Percentiles rank a stretch among this genome's conserved stretches.
Conservation (phyloP, 2,797 vertebrate species). For the Prionace glauca region DNA sequence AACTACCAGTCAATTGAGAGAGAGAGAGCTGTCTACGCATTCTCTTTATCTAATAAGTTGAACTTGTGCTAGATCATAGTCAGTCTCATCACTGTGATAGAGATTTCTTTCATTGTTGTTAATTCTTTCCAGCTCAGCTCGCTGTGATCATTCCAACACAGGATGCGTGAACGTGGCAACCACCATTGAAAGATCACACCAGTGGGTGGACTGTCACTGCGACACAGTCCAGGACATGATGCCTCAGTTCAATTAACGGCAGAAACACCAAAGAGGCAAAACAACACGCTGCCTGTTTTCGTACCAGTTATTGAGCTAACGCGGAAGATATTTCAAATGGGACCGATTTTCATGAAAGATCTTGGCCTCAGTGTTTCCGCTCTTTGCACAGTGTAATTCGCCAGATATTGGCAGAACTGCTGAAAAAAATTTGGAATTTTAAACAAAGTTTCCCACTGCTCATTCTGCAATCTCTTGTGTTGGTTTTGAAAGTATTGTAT, state of each 20-base stretch:
- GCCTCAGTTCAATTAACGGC: neutral
- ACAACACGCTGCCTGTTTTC: neutral
- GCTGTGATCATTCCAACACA: neutral
- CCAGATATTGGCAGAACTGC: neutral
- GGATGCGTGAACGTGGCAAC: neutral
- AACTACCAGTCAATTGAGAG: slow-evolving; percentile 22
- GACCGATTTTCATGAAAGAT: neutral
- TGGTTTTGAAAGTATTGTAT: neutral
- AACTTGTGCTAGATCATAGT: neutral
- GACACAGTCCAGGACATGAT: neutral
- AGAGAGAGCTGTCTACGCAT: neutral
- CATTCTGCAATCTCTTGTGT: neutral
- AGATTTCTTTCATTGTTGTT: slow-evolving; percentile 26
- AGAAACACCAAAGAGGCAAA: neutral
- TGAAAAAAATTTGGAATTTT: neutral
- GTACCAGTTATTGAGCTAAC: neutral
- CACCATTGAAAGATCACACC: neutral
- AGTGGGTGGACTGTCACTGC: neutral
- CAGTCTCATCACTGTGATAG: neutral
- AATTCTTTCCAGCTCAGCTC: neutral
- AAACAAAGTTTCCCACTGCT: neutral
- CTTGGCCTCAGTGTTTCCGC: neutral
- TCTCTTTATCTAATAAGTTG: neutral
- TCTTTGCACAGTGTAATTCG: neutral
- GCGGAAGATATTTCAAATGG: neutral